phyloP scores from a whole-genome alignment of 2,888 invertebrate genomes.

The Lochmaea crataegi region DNA sequence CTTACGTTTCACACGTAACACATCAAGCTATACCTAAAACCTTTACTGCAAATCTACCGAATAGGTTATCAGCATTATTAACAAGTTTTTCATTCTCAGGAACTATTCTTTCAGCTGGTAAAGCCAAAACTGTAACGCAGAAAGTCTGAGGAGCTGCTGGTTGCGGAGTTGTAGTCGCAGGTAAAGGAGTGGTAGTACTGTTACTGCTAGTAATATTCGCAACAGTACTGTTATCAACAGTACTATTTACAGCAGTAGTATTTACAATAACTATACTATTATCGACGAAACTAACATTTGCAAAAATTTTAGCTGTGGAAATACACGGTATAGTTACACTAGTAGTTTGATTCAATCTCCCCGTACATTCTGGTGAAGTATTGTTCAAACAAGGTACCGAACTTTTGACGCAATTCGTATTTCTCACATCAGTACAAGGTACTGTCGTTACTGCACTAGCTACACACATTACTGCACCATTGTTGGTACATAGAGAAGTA shows the following conservation, averaged over 20 bases:
- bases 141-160: conserved; percentile 48
- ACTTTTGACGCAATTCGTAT: conserved; percentile 57
- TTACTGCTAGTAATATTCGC: conserved; percentile 7
- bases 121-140: conserved; percentile 57
- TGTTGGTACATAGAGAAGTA: conserved; percentile 60
- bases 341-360: conserved; percentile 50
- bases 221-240: conserved; percentile 21
- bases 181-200: conserved; percentile 29
- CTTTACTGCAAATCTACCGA: conserved; percentile 51
- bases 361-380: conserved; percentile 55
- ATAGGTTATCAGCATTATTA: conserved; percentile 45
- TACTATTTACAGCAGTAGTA: conserved; percentile 20
- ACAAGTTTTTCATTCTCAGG: conserved; percentile 53
- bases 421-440: conserved; percentile 55
- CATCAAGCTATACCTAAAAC: conserved; percentile 47
- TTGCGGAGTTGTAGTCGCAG: conserved; percentile 31
- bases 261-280: conserved; percentile 50
- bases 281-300: conserved; percentile 52
- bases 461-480: conserved; percentile 62
- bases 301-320: conserved; percentile 56
- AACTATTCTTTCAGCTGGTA: conserved; percentile 53
- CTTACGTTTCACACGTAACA: not conserved
- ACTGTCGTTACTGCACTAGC: conserved; percentile 58
- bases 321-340: conserved; percentile 58
- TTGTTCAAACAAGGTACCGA: conserved; percentile 59